Evolutionary conservation across 1,140 invertebrate genomes (phyloP).

Genomic region (Musca vetustissima): DNA sequence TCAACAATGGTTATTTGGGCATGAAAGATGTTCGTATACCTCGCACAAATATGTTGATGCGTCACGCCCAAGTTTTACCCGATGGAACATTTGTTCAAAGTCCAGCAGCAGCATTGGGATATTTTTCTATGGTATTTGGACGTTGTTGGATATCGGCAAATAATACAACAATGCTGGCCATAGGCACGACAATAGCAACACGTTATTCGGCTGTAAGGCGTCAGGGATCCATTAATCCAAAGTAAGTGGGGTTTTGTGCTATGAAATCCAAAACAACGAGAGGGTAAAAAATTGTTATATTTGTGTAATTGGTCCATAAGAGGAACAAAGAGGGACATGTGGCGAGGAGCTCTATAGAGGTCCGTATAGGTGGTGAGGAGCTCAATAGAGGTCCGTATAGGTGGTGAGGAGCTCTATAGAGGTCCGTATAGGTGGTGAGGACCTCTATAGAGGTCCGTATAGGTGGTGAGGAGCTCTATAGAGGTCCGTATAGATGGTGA

Average conservation of each 20-base stretch:
- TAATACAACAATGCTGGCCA: conserved; percentile 67
- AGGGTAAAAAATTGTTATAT: too few species aligned
- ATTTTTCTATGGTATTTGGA: conserved; percentile 93
- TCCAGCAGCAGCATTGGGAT: conserved; percentile 80
- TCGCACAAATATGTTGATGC: conserved; percentile 88
- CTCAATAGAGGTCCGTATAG: too few species aligned
- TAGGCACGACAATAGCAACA: conserved; percentile 79
- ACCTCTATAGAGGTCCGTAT: too few species aligned
- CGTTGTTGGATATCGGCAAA: conserved; percentile 77
- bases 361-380: too few species aligned
- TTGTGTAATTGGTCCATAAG: too few species aligned
- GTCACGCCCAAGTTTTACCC: conserved; percentile 79
- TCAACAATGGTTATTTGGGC: conserved; percentile 89
- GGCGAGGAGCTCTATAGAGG: too few species aligned
- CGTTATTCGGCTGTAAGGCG: conserved; percentile 85
- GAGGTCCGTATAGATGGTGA: too few species aligned
- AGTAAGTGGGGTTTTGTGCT: conserved; percentile 61
- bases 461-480: too few species aligned
- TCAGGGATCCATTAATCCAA: conserved; percentile 80
- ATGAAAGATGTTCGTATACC: conserved; percentile 87
- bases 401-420: too few species aligned
- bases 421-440: too few species aligned
- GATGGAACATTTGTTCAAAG: conserved; percentile 90
- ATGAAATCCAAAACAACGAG: too few species aligned
- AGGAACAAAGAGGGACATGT: too few species aligned